Base-by-base conservation (phyloP, 2,113 vertebrate genomes). In the Amphiprion percula region DNA sequence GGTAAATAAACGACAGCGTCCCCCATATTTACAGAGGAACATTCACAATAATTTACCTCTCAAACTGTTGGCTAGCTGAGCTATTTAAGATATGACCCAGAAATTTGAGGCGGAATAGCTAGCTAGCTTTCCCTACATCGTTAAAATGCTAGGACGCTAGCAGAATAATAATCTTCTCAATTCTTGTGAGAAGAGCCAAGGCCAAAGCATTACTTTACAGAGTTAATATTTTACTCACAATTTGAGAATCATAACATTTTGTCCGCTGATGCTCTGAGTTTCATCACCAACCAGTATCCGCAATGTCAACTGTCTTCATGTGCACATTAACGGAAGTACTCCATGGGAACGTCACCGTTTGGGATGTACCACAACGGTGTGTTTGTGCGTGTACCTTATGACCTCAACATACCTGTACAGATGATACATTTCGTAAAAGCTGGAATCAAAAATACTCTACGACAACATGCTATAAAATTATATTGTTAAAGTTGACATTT, bases 251-350 rank as follows among this genome's bases (percentile, higher is more conserved):
- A 21, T 56, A 76, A 2, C 2, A 28, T 41, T 1, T 23, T 0
- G 44, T 39, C 12, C 16, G 49, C 1, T 24, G 6, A 0, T 5
- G 23, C 21, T 4, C 0, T 7, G 28, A 1, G 0, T 14, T 39
- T 2, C 26, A 4, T 53, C 4, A 9, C 10, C 0, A 0, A 4
- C 1, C 10, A 11, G 15, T 0, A 19, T 5, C 0, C 7, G 1
- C 59, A 86, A 92, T 74, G 80, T 84, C 68, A 86, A 55, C 1
- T 6, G 5, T 5, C n/a, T 75, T 69, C 86, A 91, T 74, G 77
- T 86, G 88, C 3, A 17, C 9, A 0, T 5, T 2, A 11, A 4
- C 46, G 37, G 80, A 87, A 66, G 28, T 0, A 37, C 46, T 41
- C 4, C 3, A 7, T 61, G 70, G 63, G 82, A 79, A 61, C 83